phyloP scores from a whole-genome alignment of 2,888 invertebrate species.

The Cetonia aurata region DNA sequence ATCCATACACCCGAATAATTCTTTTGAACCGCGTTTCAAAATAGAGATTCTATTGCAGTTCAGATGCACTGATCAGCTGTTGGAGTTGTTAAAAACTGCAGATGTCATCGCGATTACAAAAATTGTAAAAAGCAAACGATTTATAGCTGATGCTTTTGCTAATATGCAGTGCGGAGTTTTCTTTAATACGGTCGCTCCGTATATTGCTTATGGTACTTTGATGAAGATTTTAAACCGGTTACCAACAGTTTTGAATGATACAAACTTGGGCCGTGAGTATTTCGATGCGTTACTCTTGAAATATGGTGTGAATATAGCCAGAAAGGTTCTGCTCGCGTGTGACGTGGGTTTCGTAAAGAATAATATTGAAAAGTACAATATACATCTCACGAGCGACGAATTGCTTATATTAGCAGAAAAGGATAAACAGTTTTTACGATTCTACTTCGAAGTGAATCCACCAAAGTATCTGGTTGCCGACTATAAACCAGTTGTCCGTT shows the following conservation, averaged over 20 bases:
- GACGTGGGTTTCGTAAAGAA: constrained; percentile 25
- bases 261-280: constrained; percentile 39
- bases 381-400: constrained; percentile 37
- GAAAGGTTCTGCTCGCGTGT: constrained; percentile 42
- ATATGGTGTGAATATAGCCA: constrained; percentile 43
- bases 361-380: constrained; percentile 11
- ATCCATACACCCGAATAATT: constrained; percentile 12
- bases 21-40: constrained; percentile 43
- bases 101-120: constrained; percentile 31
- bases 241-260: constrained; percentile 24
- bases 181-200: constrained; percentile 40
- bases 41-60: constrained; percentile 44
- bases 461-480: not conserved
- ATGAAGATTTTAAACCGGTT: constrained; percentile 40
- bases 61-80: constrained; percentile 15
- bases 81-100: constrained; percentile 35
- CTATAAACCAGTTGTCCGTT: not conserved
- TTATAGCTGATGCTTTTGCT: constrained; percentile 24
- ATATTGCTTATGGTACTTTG: constrained; percentile 40
- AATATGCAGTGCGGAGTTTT: constrained; percentile 17
- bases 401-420: constrained; percentile 39
- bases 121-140: constrained; percentile 30
- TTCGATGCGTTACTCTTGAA: constrained; percentile 33
- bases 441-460: constrained; percentile 34
- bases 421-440: constrained; percentile 33